phyloP scores from a whole-genome alignment of 2,113 vertebrate genomes.

The Macquaria australasica region DNA sequence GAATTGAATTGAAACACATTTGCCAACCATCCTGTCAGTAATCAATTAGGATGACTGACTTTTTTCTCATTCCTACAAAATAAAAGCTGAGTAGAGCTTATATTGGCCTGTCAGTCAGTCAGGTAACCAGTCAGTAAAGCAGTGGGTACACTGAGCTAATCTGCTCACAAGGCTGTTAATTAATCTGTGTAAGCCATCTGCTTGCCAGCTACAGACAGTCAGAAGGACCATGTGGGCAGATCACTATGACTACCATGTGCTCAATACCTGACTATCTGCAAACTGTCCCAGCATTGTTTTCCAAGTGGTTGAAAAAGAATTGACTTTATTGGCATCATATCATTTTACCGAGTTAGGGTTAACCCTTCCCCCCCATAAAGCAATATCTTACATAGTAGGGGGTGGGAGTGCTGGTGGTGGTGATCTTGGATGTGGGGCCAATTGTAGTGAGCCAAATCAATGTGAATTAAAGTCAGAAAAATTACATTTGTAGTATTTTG shows the following conservation, averaged over 20 bases:
- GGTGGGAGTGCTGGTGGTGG: neutral
- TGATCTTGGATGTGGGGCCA: neutral
- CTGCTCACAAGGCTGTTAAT: conserved; percentile 69
- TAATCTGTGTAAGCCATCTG: conserved; percentile 77
- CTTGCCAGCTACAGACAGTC: conserved; percentile 19
- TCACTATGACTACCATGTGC: neutral
- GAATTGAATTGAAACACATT: too few relatives aligned
- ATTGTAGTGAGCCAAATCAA: neutral
- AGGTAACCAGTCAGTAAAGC: conserved; percentile 33
- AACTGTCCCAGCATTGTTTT: too few relatives aligned
- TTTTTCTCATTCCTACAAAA: neutral
- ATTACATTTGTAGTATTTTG: neutral
- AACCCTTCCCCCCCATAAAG: neutral
- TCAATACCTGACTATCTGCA: neutral
- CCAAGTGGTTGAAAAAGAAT: neutral
- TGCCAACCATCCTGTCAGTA: neutral
- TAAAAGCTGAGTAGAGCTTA: neutral
- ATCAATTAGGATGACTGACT: neutral
- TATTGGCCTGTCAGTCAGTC: conserved; percentile 3
- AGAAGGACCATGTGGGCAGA: neutral
- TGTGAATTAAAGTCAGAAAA: neutral
- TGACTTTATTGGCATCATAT: neutral
- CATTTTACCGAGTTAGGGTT: neutral
- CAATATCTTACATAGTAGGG: neutral
- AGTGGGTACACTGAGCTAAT: conserved; percentile 51